phyloP scores from a whole-genome alignment of 2,113 vertebrate genomes.

The Chloropsis hardwickii region DNA sequence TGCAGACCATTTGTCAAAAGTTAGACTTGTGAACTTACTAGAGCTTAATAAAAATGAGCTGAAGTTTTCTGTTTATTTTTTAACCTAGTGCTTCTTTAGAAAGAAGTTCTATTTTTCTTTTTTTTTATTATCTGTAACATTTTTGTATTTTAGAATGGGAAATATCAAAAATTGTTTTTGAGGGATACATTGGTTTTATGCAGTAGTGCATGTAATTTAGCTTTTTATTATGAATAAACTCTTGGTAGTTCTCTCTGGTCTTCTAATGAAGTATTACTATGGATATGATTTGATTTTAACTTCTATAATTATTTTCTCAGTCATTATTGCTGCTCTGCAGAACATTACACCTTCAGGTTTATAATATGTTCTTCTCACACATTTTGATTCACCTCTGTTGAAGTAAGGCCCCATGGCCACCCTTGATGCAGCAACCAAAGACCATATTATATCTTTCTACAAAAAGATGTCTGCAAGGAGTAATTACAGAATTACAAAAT shows the following conservation, averaged over 20 bases:
- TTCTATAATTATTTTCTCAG: background rate
- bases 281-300: background rate
- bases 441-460: background rate
- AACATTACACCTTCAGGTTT: background rate
- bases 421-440: background rate
- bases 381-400: background rate
- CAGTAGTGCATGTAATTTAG: background rate
- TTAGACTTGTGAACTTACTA: background rate
- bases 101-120: background rate
- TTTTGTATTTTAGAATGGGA: background rate
- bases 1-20: background rate
- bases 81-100: background rate
- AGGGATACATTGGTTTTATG: background rate
- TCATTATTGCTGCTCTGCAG: background rate
- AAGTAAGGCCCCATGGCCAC: background rate
- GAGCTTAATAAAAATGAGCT: background rate
- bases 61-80: background rate
- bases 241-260: background rate
- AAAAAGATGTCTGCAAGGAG: background rate
- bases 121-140: background rate
- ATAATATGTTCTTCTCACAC: background rate
- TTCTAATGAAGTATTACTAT: background rate
- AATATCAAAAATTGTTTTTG: background rate
- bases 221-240: background rate
- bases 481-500: background rate